A percentile compares a stretch with the other conserved stretches of the same genome.
Conservation (phyloP, 2,113 vertebrate species). For the Ranitomeya variabilis region DNA sequence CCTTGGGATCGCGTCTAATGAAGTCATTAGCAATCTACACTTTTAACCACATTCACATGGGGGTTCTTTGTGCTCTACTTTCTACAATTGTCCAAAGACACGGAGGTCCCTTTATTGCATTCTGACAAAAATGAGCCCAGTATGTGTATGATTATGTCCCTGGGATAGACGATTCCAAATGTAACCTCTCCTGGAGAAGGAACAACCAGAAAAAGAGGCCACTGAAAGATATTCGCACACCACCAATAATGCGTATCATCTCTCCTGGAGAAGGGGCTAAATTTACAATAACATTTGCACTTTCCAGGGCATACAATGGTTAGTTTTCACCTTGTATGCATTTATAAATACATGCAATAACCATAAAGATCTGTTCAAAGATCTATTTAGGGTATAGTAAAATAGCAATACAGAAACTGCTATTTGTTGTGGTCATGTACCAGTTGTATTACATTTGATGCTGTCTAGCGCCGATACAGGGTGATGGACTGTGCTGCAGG, state of each 20-base stretch:
- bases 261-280: background rate
- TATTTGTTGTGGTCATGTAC: background rate
- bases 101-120: background rate
- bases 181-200: background rate
- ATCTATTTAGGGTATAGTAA: no score
- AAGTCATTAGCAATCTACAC: background rate
- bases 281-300: background rate
- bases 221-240: no score
- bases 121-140: background rate
- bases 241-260: no score
- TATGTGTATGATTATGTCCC: background rate
- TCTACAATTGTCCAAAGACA: background rate
- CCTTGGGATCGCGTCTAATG: background rate
- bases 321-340: background rate
- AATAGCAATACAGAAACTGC: background rate
- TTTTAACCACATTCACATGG: conserved; percentile 4
- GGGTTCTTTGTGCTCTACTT: background rate
- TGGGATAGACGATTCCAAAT: no score
- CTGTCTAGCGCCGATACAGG: no score
- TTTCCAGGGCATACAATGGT: background rate
- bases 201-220: no score
- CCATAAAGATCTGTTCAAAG: background rate
- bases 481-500: no score
- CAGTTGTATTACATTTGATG: no score
- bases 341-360: background rate